These are phyloP conservation scores for Sceloporus undulatus DNA, from an alignment of 2,113 vertebrate species.

Conservation along the genomic window DNA sequence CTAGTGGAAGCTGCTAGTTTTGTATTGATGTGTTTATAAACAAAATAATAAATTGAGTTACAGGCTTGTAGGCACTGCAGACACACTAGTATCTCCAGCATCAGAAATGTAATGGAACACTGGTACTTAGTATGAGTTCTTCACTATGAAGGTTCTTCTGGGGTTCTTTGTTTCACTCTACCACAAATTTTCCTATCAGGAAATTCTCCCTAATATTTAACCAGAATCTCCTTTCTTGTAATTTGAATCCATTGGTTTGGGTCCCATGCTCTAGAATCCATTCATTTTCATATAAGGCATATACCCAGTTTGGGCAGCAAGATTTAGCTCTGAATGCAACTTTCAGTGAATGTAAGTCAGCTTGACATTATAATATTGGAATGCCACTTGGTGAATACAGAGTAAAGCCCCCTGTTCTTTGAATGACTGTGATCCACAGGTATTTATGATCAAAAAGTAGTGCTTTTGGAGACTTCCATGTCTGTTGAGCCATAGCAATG, in stretches of 20 bases:
- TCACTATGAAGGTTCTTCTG: background rate
- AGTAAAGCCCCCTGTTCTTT: background rate
- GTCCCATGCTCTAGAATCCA: background rate
- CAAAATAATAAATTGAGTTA: constrained; percentile 60
- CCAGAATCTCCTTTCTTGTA: no score
- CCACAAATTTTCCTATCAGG: no score
- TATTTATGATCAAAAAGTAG: background rate
- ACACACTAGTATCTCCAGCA: constrained; percentile 43
- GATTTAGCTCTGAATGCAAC: background rate
- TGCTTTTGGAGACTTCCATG: background rate
- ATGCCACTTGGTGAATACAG: background rate
- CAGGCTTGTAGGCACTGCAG: constrained; percentile 11
- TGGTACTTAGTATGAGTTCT: rapidly evolving
- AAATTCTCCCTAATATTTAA: no score
- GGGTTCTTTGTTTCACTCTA: no score
- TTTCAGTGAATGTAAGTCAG: background rate
- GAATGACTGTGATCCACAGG: no score
- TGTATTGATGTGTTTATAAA: constrained; percentile 71
- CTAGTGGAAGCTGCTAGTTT: constrained; percentile 64
- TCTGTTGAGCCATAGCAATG: background rate
- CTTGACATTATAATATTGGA: background rate
- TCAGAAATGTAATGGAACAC: constrained; percentile 55
- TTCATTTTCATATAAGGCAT: background rate
- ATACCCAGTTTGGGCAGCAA: background rate
- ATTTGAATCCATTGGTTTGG: no score